phyloP scores from a whole-genome alignment of 2,888 invertebrate species.

The Ophion slaviceki region DNA sequence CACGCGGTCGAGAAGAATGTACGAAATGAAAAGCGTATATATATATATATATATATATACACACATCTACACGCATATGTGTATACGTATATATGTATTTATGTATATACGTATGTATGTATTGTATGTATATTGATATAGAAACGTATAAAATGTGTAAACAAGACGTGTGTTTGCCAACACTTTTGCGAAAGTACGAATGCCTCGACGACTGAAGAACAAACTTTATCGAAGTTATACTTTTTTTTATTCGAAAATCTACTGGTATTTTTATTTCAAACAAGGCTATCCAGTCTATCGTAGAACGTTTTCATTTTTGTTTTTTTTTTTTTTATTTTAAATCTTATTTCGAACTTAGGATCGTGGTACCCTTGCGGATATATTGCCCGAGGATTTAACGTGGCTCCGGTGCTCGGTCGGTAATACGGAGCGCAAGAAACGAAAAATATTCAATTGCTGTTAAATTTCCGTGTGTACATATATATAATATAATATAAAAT shows the following conservation, averaged over 20 bases:
- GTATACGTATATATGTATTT: constrained; percentile 57
- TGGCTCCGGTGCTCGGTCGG: constrained; percentile 24
- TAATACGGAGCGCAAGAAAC: constrained; percentile 11
- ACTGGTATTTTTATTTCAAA: constrained; percentile 67
- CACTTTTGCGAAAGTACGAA: constrained; percentile 48
- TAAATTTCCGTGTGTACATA: constrained; percentile 45
- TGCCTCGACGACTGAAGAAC: constrained; percentile 46
- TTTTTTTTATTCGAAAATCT: constrained; percentile 66
- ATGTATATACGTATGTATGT: constrained; percentile 58
- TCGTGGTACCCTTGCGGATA: background rate
- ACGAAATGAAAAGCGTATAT: constrained; percentile 67
- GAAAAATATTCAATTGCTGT: constrained; percentile 30
- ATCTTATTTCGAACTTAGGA: constrained; percentile 4
- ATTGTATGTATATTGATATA: background rate
- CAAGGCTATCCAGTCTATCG: constrained; percentile 5
- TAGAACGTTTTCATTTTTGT: background rate
- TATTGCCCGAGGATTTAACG: background rate
- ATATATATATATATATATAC: constrained; percentile 53
- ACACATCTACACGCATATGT: constrained; percentile 50
- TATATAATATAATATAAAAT: constrained; percentile 49
- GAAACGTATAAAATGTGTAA: constrained; percentile 23
- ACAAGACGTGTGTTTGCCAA: constrained; percentile 22
- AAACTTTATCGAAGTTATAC: constrained; percentile 57
- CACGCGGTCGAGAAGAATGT: constrained; percentile 62
- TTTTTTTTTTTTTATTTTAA: constrained; percentile 8